Evolutionary conservation across 1,140 invertebrate species (phyloP).

Genomic region (Piezodorus guildinii): DNA sequence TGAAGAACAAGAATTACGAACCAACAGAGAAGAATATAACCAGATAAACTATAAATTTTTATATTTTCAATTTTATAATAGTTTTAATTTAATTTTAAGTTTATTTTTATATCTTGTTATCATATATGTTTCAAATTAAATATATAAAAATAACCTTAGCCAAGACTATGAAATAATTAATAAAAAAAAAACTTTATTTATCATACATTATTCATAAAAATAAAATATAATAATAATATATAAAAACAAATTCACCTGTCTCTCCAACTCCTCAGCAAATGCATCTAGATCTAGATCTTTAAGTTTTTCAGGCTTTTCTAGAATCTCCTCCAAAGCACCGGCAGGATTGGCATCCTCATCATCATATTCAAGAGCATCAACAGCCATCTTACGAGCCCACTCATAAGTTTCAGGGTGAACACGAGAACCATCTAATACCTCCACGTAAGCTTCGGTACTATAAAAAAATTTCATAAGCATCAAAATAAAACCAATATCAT

Average conservation of each 20-base stretch:
- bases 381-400: slow-evolving; percentile 99
- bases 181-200: too few species aligned
- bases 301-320: slow-evolving; percentile 86
- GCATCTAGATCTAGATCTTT: slow-evolving; percentile 97
- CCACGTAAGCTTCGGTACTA: slow-evolving; percentile 85
- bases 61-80: too few species aligned
- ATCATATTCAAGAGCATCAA: slow-evolving; percentile 96
- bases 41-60: too few species aligned
- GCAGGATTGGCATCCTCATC: slow-evolving; percentile 90
- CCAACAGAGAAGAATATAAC: too few species aligned
- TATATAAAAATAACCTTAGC: too few species aligned
- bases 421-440: slow-evolving; percentile 92
- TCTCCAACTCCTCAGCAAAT: slow-evolving; percentile 92
- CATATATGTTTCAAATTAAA: too few species aligned
- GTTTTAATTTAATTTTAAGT: too few species aligned
- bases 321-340: slow-evolving; percentile 90
- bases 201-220: too few species aligned
- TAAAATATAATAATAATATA: too few species aligned
- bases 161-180: too few species aligned
- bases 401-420: slow-evolving; percentile 99
- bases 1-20: too few species aligned
- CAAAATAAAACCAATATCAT: background rate
- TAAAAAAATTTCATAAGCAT: slow-evolving; percentile 5
- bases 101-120: too few species aligned
- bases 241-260: slow-evolving; percentile 48